Conservation (phyloP, 2,888 invertebrate species). For the Vesta saturnalis region DNA sequence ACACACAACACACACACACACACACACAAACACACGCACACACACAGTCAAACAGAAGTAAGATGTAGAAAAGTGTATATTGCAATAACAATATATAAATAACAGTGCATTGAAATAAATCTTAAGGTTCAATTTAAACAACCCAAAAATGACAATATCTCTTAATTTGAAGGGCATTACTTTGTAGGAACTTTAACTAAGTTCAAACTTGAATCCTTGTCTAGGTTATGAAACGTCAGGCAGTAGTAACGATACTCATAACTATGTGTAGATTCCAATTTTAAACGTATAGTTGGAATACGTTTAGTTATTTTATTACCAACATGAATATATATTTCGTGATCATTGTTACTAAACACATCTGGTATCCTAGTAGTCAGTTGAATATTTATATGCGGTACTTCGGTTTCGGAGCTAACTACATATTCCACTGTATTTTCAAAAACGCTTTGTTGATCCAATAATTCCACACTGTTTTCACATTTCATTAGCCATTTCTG, state of each 20-base stretch:
- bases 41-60: too few species aligned
- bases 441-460: slow-evolving; percentile 14
- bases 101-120: too few species aligned
- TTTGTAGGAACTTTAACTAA: too few species aligned
- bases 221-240: too few species aligned
- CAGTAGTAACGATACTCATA: background rate
- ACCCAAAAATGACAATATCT: too few species aligned
- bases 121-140: too few species aligned
- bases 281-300: background rate
- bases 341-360: background rate
- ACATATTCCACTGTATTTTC: slow-evolving; percentile 7
- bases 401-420: background rate
- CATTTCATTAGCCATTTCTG: slow-evolving; percentile 29
- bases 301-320: background rate
- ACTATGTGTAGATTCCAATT: background rate
- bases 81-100: too few species aligned
- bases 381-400: background rate
- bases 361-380: background rate
- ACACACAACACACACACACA: too few species aligned
- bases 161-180: too few species aligned
- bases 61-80: too few species aligned
- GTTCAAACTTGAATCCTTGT: too few species aligned
- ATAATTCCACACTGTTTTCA: slow-evolving; percentile 2
- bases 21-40: too few species aligned
- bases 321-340: background rate